Base-by-base conservation (phyloP, 2,797 vertebrate genomes). In the Oreochromis grahami region DNA sequence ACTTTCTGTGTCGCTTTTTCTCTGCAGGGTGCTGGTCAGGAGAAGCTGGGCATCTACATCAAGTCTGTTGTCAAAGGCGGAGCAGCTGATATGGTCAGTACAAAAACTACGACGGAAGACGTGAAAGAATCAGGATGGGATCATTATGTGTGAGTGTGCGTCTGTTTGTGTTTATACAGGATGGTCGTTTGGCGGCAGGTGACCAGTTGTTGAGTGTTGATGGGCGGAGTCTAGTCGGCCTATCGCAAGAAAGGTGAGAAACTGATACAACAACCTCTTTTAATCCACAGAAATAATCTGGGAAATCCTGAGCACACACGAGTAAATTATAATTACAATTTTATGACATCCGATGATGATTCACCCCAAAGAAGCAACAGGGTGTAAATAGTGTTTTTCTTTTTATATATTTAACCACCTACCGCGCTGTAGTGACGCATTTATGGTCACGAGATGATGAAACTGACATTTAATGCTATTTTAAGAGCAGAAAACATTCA, bases 1-100 rank as follows among this genome's bases (percentile, higher is more conserved):
- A 34, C 12, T 26, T 26, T 26, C 26, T 5, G n/a, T 10, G 10
- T 43, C 13, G 15, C 50, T 19, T 70, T 6, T 76, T 19, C 74
- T 94, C 24, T 89, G 5, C 82, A 99, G 99, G 99, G 98, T 81
- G 98, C 99, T 26, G 99, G 99, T 80, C 98, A 99, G 95, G 98
- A 99, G 89, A 99, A 99, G 87, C 97, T 99, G 80, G 99, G 98
- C 76, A 99, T 99, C 95, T 99, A 99, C 63, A 96, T 99, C 90
- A 99, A 99, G 94, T 99, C 98, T 11, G 98, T 99, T 10, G 98
- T 99, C 81, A 99, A 98, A 95, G 98, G 99, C 86, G 99, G 99
- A 26, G 98, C 98, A 26, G 99, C 98, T n/a, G 99, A 99, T 78
- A 96, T 97, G 96, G 99, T 99, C 50, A 96, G 98, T 88, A n/a